A percentile compares a stretch with the other conserved stretches of the same genome.
Evolutionary conservation across 1,140 invertebrate species (phyloP).

Genomic region (Drosophila quadrilineata): DNA sequence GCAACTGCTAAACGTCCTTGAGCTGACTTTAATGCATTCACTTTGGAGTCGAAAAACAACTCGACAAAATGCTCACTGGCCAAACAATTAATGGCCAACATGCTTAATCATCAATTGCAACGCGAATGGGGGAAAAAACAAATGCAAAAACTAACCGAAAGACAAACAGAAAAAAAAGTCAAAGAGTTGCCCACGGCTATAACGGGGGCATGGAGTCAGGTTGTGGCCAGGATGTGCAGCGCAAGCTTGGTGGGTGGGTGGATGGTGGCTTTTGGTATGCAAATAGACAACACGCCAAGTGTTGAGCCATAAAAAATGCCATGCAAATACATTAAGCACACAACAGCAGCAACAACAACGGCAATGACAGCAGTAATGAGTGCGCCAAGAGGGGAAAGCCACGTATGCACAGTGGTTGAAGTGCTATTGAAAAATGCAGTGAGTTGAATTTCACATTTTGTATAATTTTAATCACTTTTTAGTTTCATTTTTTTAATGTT

Average conservation of each 20-base stretch:
- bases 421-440: not conserved
- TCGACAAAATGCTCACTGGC: slow-evolving; percentile 9
- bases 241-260: no score
- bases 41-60: slow-evolving; percentile 1
- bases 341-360: slow-evolving; percentile 25
- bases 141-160: slow-evolving; percentile 32
- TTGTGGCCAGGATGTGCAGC: not conserved
- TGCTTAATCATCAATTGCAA: slow-evolving; percentile 62
- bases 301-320: slow-evolving; percentile 48
- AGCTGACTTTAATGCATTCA: slow-evolving; percentile 50
- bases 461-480: not conserved
- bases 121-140: slow-evolving; percentile 7
- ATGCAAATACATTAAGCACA: slow-evolving; percentile 47
- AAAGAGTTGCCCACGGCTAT: not conserved
- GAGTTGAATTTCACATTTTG: not conserved
- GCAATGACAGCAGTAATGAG: slow-evolving; percentile 16
- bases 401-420: slow-evolving; percentile 26
- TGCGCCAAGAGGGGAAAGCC: not conserved
- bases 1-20: slow-evolving; percentile 33
- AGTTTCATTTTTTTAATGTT: no score
- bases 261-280: not conserved
- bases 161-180: slow-evolving; percentile 14
- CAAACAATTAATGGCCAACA: slow-evolving; percentile 50
- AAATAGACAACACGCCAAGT: slow-evolving; percentile 39
- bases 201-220: not conserved